Evolutionary conservation across 2,888 invertebrate species (phyloP), one percentile per base, ranked within the genome.

Genomic region (Archaeoteleia sp.): DNA sequence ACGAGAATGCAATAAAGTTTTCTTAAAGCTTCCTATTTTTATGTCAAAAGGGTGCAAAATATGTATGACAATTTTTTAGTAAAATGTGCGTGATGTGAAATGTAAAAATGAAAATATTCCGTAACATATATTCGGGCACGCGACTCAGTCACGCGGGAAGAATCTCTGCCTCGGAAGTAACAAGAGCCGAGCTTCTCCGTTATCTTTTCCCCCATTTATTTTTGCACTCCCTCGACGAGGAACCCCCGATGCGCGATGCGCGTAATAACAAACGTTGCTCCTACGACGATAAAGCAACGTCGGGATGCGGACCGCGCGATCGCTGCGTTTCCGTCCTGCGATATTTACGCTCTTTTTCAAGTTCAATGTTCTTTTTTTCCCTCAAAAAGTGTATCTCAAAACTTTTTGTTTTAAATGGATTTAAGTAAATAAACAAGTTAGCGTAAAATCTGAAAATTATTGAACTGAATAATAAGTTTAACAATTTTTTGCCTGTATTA

Each of bases 261-360:
- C 68, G 67, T 53, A 73, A 78, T 74, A 70, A 76, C 72, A 72
- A 76, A 72, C 70, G 70, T 67, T 67, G 61, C 58, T 74, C 74
- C 72, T 68, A 72, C 65, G 40, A 43, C 72, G 67, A 75, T 75
- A 73, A 74, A 73, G 61, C 71, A 66, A 67, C 61, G 67, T 63
- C 39, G 45, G 43, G 37, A 54, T 45, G 46, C 30, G 49, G 45
- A 30, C 55, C 42, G 48, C 60, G 40, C 46, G 42, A 66, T 66
- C 53, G 58, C n/a, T 42, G 49, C 54, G 48, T 54, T 66, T 66
- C 60, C 55, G 51, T 49, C 37, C 45, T 43, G 23, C 49, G 48
- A 66, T 60, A 66, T 53, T 66, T 62, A 60, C 51, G 10, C 34
- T 65, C 35, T 43, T 49, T 60, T 60, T 43, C 58, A 49, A 49